These are phyloP conservation scores for Auanema sp. DNA, from an alignment of 2,888 invertebrate species.

Conservation along the genomic window DNA sequence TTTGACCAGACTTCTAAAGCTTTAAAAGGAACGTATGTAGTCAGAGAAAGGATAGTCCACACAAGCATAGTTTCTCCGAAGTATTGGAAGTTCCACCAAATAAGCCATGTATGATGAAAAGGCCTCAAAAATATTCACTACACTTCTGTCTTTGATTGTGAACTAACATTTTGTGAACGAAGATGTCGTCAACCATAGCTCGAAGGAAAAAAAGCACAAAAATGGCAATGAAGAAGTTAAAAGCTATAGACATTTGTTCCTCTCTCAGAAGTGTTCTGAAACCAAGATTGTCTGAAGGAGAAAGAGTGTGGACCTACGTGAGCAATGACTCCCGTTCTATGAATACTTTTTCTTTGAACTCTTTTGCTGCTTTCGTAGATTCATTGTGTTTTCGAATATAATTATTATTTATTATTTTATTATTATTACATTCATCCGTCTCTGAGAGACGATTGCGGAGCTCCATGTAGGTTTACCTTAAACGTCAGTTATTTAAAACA, in stretches of 20 bases:
- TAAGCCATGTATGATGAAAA: conserved; percentile 59
- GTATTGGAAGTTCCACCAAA: conserved; percentile 61
- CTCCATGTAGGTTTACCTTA: no score
- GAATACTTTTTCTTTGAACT: conserved; percentile 51
- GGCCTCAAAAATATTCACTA: conserved; percentile 41
- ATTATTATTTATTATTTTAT: no score
- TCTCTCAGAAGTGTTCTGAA: conserved; percentile 36
- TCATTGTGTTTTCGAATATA: neutral
- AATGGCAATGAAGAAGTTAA: conserved; percentile 55
- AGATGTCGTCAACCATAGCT: conserved; percentile 50
- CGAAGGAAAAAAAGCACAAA: conserved; percentile 52
- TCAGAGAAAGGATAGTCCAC: conserved; percentile 55
- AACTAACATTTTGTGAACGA: conserved; percentile 52
- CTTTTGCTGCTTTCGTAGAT: conserved; percentile 6
- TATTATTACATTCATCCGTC: no score
- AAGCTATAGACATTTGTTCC: conserved; percentile 47
- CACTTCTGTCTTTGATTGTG: neutral
- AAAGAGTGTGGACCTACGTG: no score
- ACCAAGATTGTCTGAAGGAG: no score
- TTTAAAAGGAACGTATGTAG: conserved; percentile 48
- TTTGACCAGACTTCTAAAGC: conserved; percentile 51
- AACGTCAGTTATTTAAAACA: no score
- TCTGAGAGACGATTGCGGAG: no score
- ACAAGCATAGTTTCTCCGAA: conserved; percentile 52
- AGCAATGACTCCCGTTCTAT: conserved; percentile 43